Evolutionary conservation across 2,888 invertebrate genomes (phyloP).

Genomic region (Brachyopa scutellaris): DNA sequence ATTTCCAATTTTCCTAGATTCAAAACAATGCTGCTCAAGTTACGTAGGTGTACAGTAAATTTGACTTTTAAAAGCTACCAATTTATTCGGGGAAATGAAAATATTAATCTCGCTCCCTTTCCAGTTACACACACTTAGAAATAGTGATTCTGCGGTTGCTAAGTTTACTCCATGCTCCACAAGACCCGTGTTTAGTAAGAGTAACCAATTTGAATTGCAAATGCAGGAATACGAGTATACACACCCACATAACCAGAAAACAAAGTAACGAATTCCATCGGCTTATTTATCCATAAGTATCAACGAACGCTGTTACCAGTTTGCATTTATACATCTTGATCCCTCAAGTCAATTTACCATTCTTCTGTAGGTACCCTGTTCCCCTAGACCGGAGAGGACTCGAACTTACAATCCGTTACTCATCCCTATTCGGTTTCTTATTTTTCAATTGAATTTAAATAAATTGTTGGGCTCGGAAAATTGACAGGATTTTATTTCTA

Average conservation of each 20-base stretch:
- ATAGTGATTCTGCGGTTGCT: not conserved
- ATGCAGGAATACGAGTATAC: constrained; percentile 26
- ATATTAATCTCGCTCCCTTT: constrained; percentile 3
- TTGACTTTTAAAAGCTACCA: not conserved
- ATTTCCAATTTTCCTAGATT: no score
- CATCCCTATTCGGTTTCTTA: constrained; percentile 48
- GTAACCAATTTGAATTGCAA: constrained; percentile 38
- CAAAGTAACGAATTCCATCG: constrained; percentile 33
- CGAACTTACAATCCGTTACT: constrained; percentile 15
- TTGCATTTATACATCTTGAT: constrained; percentile 60
- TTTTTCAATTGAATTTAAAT: constrained; percentile 73
- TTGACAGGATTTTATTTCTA: constrained; percentile 69
- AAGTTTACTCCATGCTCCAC: not conserved
- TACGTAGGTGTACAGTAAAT: no score
- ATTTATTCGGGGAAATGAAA: constrained; percentile 21
- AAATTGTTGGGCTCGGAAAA: constrained; percentile 69
- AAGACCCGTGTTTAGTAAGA: no score
- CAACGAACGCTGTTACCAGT: constrained; percentile 43
- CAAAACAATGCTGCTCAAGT: no score
- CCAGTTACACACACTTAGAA: constrained; percentile 3
- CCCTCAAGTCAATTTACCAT: constrained; percentile 39
- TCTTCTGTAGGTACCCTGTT: not conserved
- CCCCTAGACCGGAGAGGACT: not conserved
- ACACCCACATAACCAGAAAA: constrained; percentile 19
- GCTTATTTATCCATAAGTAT: constrained; percentile 50